Base-by-base conservation (phyloP, 2,888 invertebrate species). In the Ceraclea dissimilis region DNA sequence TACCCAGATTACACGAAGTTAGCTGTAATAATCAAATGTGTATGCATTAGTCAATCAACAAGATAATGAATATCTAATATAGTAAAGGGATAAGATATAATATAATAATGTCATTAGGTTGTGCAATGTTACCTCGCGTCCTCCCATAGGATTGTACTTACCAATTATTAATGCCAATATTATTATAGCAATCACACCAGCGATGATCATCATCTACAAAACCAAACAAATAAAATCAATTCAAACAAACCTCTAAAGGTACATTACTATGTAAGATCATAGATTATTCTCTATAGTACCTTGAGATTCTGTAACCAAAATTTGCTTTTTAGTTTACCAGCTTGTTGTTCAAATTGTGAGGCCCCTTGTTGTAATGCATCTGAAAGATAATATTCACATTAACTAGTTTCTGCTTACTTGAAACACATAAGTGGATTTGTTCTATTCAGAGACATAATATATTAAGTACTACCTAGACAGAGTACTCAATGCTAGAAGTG, bases 261-360 rank as follows among this genome's bases (percentile, higher is more conserved):
- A n/a, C n/a, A n/a, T n/a, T n/a, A n/a, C n/a, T n/a, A n/a, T n/a
- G n/a, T n/a, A n/a, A n/a, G n/a, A n/a, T n/a, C n/a, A n/a, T n/a
- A n/a, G 39, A n/a, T 39, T 39, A 39, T 44, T 34, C 20, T 50
- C 49, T 34, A 55, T 22, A 17, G 64, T 69, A 85, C 86, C 84
- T 96, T 96, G 68, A 95, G 79, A 75, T 97, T 97, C 76, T 96
- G 93, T 85, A 94, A 86, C 96, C 96, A 97, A 72, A 92, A 95
- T 77, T 96, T 96, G 70, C 93, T 84, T 78, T 96, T 96, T 71
- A 96, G 80, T 79, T 95, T 95, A 67, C 95, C 95, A 59, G 96
- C 95, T 71, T 94, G 93, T 67, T 95, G 94, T 72, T 96, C 96
- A 71, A 97, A 97, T 68, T 96, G 93, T 68, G 95, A 94, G 52